Conservation (phyloP, 2,888 invertebrate species). For the Spicauda simplicius region DNA sequence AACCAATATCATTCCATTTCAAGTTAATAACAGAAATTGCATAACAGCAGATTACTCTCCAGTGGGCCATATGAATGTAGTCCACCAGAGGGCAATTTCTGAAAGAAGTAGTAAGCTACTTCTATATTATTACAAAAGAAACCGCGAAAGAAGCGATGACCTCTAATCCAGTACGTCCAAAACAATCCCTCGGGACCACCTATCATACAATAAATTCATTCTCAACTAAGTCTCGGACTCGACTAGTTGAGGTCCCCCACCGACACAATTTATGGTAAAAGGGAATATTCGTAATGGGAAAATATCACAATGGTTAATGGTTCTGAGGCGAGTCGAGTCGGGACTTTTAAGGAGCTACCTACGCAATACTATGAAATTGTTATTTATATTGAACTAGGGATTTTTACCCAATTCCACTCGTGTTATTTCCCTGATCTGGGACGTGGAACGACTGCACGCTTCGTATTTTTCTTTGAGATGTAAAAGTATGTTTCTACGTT, state of each 20-base stretch:
- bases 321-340: constrained; percentile 21
- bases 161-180: constrained; percentile 37
- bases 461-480: neutral
- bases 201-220: constrained; percentile 71
- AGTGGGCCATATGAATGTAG: too few relatives aligned
- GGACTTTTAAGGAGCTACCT: constrained; percentile 14
- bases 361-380: constrained; percentile 18
- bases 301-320: constrained; percentile 37
- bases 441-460: neutral
- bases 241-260: constrained; percentile 38
- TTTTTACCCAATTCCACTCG: constrained; percentile 26
- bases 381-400: constrained; percentile 33
- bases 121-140: too few relatives aligned
- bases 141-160: constrained; percentile 39
- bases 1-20: too few relatives aligned
- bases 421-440: constrained; percentile 10
- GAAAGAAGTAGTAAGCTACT: too few relatives aligned
- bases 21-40: too few relatives aligned
- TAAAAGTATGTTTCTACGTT: neutral
- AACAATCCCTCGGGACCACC: constrained; percentile 53
- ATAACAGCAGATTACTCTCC: too few relatives aligned
- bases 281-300: constrained; percentile 39
- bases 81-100: too few relatives aligned
- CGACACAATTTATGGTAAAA: constrained; percentile 40
- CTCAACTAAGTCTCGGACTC: constrained; percentile 48